A percentile compares a stretch with the other conserved stretches of the same genome.
These are phyloP conservation scores for Drosophila gunungcola DNA, from an alignment of 1,140 invertebrate species.

Conservation along the genomic window DNA sequence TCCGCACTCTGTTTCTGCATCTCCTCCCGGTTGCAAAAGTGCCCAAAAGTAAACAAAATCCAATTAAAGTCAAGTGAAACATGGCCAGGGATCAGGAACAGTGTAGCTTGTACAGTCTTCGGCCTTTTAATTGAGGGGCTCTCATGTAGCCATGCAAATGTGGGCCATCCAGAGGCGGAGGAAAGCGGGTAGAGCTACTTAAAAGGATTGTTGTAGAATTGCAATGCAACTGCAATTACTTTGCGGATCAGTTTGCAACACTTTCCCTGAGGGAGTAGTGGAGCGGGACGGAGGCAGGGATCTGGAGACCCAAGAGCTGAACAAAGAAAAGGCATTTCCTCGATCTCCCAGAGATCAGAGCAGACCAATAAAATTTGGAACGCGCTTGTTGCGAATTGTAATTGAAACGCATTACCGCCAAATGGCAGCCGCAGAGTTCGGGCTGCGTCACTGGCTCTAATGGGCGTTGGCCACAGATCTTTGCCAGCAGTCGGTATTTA, in stretches of 20 bases:
- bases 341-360: constrained; percentile 54
- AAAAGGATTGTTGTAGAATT: constrained; percentile 45
- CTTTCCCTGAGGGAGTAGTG: constrained; percentile 59
- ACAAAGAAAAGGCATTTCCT: constrained; percentile 30
- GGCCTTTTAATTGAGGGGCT: constrained; percentile 73
- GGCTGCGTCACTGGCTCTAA: constrained; percentile 50
- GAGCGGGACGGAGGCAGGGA: not conserved
- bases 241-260: constrained; percentile 63
- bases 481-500: constrained; percentile 8
- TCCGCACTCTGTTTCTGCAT: constrained; percentile 28
- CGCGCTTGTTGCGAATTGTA: constrained; percentile 52
- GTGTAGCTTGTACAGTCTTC: constrained; percentile 29
- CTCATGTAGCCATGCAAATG: constrained; percentile 72
- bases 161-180: constrained; percentile 46
- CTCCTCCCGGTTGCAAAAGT: constrained; percentile 58
- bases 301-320: not conserved
- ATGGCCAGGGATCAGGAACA: constrained; percentile 59
- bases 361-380: constrained; percentile 68
- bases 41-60: constrained; percentile 77
- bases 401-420: constrained; percentile 76
- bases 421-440: constrained; percentile 52
- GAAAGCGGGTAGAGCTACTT: constrained; percentile 37
- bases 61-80: constrained; percentile 81
- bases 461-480: constrained; percentile 68
- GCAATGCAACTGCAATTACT: constrained; percentile 60